phyloP scores from a whole-genome alignment of 2,888 invertebrate genomes.

The Hydriomena furcata region DNA sequence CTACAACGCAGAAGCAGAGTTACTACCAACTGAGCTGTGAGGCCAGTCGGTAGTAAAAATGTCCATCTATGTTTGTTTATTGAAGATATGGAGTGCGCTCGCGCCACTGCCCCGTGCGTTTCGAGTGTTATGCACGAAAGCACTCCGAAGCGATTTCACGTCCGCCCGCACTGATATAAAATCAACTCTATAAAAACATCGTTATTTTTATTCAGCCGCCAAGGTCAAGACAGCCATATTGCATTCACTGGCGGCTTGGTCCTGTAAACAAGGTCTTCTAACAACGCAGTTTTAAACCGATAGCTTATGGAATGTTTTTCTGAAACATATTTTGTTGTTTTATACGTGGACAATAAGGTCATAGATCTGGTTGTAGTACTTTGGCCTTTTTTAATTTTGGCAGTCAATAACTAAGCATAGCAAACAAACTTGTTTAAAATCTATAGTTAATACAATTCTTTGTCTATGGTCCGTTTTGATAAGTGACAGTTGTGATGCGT shows the following conservation, averaged over 20 bases:
- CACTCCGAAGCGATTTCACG: slow-evolving; percentile 39
- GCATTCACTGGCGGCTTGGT: slow-evolving; percentile 65
- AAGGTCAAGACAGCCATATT: slow-evolving; percentile 75
- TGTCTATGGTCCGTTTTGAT: too few species aligned
- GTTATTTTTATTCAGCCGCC: slow-evolving; percentile 74
- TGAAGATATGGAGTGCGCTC: slow-evolving; percentile 18
- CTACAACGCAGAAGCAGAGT: too few species aligned
- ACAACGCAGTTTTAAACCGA: slow-evolving; percentile 32
- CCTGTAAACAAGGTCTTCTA: slow-evolving; percentile 67
- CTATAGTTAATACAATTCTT: too few species aligned
- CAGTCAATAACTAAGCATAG: too few species aligned
- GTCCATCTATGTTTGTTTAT: too few species aligned
- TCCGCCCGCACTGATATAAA: slow-evolving; percentile 64
- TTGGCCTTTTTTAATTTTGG: too few species aligned
- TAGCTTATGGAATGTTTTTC: slow-evolving; percentile 25
- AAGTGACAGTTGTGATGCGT: too few species aligned
- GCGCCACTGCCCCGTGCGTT: slow-evolving; percentile 30
- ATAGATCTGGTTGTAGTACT: too few species aligned
- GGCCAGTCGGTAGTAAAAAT: too few species aligned
- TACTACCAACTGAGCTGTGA: too few species aligned
- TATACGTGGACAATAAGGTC: slow-evolving; percentile 8
- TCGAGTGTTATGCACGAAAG: slow-evolving; percentile 40
- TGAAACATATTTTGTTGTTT: slow-evolving; percentile 13
- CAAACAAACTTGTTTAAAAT: too few species aligned
- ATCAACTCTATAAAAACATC: slow-evolving; percentile 73